These are phyloP conservation scores for Scomberomorus guttatus DNA, from an alignment of 2,797 vertebrate species.

Conservation along the genomic window DNA sequence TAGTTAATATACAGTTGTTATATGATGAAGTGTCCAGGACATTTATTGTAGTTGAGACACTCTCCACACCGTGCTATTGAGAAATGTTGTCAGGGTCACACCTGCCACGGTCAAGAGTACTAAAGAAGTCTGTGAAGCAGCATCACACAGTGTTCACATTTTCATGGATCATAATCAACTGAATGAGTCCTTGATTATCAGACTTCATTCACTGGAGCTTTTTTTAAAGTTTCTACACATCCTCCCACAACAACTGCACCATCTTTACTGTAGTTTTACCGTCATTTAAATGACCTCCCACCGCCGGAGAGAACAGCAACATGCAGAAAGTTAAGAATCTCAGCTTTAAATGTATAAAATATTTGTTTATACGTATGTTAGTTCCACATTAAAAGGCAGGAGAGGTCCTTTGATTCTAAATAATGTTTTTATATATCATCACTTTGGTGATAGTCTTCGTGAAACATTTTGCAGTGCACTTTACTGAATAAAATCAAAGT, in stretches of 20 bases:
- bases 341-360: neutral
- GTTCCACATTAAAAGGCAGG: neutral
- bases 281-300: neutral
- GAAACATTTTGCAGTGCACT: slow-evolving; percentile 13
- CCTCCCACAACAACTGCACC: neutral
- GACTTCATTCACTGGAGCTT: neutral
- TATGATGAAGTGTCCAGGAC: neutral
- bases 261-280: neutral
- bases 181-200: neutral
- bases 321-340: neutral
- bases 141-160: no score
- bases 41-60: neutral
- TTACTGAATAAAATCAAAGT: slow-evolving; percentile 16
- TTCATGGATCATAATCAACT: neutral
- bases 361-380: neutral
- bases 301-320: neutral
- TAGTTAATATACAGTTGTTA: neutral
- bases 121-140: no score
- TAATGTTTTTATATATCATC: neutral
- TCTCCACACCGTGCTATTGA: neutral
- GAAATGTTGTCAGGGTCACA: neutral
- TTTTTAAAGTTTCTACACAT: neutral
- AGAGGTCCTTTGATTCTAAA: neutral
- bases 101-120: no score
- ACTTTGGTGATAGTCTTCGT: slow-evolving; percentile 27